Evolutionary conservation across 2,113 vertebrate genomes (phyloP).

Genomic region (Dendropsophus ebraccatus): DNA sequence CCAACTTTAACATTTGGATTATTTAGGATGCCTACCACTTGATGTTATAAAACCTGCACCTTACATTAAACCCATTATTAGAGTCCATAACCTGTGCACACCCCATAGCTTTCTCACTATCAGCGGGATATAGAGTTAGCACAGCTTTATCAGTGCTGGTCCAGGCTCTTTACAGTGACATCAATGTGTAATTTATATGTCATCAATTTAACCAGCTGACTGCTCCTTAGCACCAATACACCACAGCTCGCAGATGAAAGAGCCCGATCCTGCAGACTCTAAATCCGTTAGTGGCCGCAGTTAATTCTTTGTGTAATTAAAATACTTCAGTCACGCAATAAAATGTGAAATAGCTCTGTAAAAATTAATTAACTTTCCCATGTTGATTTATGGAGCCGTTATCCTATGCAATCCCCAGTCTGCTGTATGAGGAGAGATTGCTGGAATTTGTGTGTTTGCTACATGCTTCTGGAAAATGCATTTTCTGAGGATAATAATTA

Average conservation of each 20-base stretch:
- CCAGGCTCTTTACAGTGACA: background rate
- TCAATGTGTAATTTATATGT: constrained; percentile 20
- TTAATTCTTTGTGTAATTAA: constrained; percentile 76
- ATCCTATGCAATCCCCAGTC: constrained; percentile 67
- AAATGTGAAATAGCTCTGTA: constrained; percentile 68
- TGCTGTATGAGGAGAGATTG: constrained; percentile 61
- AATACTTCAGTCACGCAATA: constrained; percentile 67
- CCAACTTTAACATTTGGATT: background rate
- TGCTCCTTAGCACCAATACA: constrained; percentile 39
- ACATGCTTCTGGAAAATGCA: constrained; percentile 10
- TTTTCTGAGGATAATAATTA: constrained; percentile 4
- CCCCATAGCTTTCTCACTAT: background rate
- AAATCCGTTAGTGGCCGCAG: constrained; percentile 68
- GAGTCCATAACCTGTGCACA: constrained; percentile 8
- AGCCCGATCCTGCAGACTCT: background rate
- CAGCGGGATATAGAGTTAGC: background rate
- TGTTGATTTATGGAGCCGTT: constrained; percentile 67
- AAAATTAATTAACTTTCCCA: constrained; percentile 75
- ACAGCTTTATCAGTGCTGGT: constrained; percentile 7
- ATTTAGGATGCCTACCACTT: background rate
- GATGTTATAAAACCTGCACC: background rate
- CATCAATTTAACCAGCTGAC: constrained; percentile 27
- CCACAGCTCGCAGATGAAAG: constrained; percentile 31
- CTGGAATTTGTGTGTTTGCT: constrained; percentile 22
- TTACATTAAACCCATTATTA: background rate